phyloP scores from a whole-genome alignment of 1,140 invertebrate species.

The Drosophila ogumai region DNA sequence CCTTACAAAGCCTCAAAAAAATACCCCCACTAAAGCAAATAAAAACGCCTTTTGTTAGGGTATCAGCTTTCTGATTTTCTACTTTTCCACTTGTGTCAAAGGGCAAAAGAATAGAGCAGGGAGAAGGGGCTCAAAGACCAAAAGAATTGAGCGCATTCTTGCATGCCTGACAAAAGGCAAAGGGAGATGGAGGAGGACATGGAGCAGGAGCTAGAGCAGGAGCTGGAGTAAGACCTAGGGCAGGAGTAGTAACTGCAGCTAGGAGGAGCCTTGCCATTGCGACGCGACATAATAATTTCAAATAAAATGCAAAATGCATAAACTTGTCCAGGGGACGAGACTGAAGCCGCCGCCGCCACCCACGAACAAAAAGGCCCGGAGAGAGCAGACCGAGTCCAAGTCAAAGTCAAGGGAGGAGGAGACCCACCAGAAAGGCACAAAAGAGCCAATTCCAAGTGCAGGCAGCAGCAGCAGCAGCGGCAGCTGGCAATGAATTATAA shows the following conservation, averaged over 20 bases:
- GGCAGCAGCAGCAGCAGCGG: slow-evolving; percentile 9
- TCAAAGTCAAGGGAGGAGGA: slow-evolving; percentile 29
- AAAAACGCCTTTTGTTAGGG: slow-evolving; percentile 22
- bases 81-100: slow-evolving; percentile 29
- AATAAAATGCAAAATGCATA: slow-evolving; percentile 84
- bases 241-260: background rate
- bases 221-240: background rate
- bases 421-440: slow-evolving; percentile 11
- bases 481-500: slow-evolving; percentile 82
- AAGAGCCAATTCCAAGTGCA: slow-evolving; percentile 49
- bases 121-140: background rate
- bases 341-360: slow-evolving; percentile 47
- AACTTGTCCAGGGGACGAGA: slow-evolving; percentile 56
- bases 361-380: slow-evolving; percentile 49
- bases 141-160: slow-evolving; percentile 47
- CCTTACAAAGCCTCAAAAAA: slow-evolving; percentile 11
- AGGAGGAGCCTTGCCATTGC: slow-evolving; percentile 38
- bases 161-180: slow-evolving; percentile 43
- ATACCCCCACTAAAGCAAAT: slow-evolving; percentile 3
- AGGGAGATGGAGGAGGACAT: background rate
- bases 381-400: slow-evolving; percentile 11
- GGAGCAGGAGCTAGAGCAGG: background rate
- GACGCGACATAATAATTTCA: slow-evolving; percentile 83
- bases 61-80: slow-evolving; percentile 33
- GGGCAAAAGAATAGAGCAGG: slow-evolving; percentile 4